phyloP scores from a whole-genome alignment of 2,797 vertebrate species.

The Gymnoscopelus braueri region DNA sequence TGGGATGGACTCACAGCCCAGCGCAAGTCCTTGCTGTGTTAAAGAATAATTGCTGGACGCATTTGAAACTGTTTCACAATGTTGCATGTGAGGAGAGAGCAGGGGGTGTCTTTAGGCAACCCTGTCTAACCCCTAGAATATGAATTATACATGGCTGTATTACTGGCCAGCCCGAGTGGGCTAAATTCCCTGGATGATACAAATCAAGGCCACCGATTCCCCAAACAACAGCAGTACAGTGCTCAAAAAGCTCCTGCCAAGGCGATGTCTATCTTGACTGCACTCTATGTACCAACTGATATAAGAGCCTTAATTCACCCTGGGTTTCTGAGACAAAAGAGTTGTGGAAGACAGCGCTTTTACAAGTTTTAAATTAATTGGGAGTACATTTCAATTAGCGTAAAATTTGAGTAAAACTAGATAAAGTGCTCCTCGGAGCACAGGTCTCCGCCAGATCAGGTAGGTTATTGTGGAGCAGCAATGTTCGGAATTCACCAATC shows the following conservation, averaged over 20 bases:
- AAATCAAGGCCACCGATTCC: slow-evolving; percentile 58
- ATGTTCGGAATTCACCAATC: too few relatives aligned
- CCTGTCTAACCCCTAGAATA: slow-evolving; percentile 16
- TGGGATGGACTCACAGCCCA: slow-evolving; percentile 35
- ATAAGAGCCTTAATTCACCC: not conserved
- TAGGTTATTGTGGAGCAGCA: too few relatives aligned
- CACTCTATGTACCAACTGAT: not conserved
- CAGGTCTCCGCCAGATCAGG: too few relatives aligned
- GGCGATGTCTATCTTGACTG: slow-evolving; percentile 19
- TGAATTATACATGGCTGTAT: slow-evolving; percentile 56
- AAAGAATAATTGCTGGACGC: slow-evolving; percentile 36
- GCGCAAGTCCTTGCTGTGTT: slow-evolving; percentile 7
- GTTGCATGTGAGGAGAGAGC: slow-evolving; percentile 22
- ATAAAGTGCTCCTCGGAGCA: too few relatives aligned
- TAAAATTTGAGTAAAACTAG: too few relatives aligned
- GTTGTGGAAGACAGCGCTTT: not conserved
- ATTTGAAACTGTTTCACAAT: slow-evolving; percentile 58
- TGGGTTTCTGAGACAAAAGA: not conserved
- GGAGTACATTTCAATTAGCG: too few relatives aligned
- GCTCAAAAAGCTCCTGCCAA: slow-evolving; percentile 2
- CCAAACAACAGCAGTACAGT: slow-evolving; percentile 26
- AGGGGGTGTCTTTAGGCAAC: slow-evolving; percentile 18
- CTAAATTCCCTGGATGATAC: slow-evolving; percentile 37
- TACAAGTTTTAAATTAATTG: too few relatives aligned
- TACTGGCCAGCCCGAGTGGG: slow-evolving; percentile 37